Evolutionary conservation across 2,888 invertebrate genomes (phyloP).

Genomic region (Lamellibrachia columna): DNA sequence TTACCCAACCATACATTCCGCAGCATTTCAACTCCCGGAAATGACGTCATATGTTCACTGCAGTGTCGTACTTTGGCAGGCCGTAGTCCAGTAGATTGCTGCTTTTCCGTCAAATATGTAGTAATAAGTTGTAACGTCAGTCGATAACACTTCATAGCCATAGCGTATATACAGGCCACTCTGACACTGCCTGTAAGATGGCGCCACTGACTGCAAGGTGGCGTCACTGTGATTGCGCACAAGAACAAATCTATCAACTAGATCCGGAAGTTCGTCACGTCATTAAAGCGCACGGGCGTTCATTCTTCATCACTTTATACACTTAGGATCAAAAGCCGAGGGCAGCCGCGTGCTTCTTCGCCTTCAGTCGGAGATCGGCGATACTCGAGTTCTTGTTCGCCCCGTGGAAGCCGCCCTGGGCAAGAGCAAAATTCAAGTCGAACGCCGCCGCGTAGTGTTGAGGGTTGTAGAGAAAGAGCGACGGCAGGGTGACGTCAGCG

Average conservation of each 20-base stretch:
- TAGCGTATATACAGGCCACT: not conserved
- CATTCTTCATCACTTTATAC: slow-evolving; percentile 17
- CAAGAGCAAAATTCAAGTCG: slow-evolving; percentile 34
- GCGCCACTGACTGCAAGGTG: not conserved
- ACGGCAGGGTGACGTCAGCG: slow-evolving; percentile 71
- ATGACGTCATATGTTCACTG: not conserved
- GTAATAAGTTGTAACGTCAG: not conserved
- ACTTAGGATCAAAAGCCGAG: slow-evolving; percentile 68
- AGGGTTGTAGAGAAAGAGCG: slow-evolving; percentile 41
- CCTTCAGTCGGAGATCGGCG: slow-evolving; percentile 91
- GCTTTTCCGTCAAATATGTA: not conserved
- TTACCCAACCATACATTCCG: not conserved
- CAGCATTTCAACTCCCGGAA: not conserved
- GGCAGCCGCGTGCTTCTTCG: slow-evolving; percentile 90
- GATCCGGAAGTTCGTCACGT: not conserved
- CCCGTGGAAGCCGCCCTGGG: slow-evolving; percentile 29
- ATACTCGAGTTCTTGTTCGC: slow-evolving; percentile 79
- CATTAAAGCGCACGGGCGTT: not conserved
- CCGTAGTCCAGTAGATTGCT: not conserved
- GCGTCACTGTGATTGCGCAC: not conserved
- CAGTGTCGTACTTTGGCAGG: not conserved
- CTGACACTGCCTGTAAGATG: not conserved
- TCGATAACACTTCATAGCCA: not conserved
- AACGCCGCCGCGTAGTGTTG: slow-evolving; percentile 39
- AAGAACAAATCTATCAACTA: not conserved